phyloP scores from a whole-genome alignment of 2,888 invertebrate species.

The Ichneumon xanthorius region DNA sequence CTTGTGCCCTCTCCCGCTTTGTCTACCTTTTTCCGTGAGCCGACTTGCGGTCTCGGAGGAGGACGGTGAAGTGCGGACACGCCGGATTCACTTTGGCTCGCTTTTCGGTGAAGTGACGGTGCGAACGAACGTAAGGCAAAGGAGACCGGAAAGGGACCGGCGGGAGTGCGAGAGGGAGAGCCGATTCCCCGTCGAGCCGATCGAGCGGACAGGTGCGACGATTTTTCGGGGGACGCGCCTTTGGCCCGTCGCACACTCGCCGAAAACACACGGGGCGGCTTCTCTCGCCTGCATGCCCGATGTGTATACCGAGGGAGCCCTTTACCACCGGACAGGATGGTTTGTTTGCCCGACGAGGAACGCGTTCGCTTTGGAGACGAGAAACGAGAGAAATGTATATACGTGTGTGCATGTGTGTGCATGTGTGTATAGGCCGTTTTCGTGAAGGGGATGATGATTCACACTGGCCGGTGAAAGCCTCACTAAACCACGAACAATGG shows the following conservation, averaged over 20 bases:
- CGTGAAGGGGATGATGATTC: constrained; percentile 65
- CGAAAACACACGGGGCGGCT: constrained; percentile 53
- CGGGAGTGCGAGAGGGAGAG: constrained; percentile 29
- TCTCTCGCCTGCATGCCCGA: constrained; percentile 22
- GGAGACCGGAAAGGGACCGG: constrained; percentile 42
- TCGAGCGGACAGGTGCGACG: constrained; percentile 65
- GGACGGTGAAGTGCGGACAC: constrained; percentile 29
- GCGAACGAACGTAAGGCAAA: constrained; percentile 26
- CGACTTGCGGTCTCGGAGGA: constrained; percentile 12
- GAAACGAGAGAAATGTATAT: constrained; percentile 28
- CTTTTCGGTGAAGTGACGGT: constrained; percentile 31
- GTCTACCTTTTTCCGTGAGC: constrained; percentile 20
- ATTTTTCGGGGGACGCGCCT: constrained; percentile 51
- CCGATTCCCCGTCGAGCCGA: constrained; percentile 44
- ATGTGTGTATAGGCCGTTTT: constrained; percentile 5
- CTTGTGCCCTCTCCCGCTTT: constrained; percentile 20
- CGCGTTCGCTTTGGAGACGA: constrained; percentile 21
- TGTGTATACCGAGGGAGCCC: constrained; percentile 17
- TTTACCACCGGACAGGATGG: constrained; percentile 23
- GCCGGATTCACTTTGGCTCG: constrained; percentile 32
- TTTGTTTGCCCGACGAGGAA: constrained; percentile 59
- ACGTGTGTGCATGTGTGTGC: neutral
- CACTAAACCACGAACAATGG: constrained; percentile 64
- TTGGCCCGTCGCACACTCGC: constrained; percentile 60
- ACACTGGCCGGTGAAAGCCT: constrained; percentile 60